Evolutionary conservation across 2,113 vertebrate species (phyloP).

Genomic region (Scytalopus superciliaris): DNA sequence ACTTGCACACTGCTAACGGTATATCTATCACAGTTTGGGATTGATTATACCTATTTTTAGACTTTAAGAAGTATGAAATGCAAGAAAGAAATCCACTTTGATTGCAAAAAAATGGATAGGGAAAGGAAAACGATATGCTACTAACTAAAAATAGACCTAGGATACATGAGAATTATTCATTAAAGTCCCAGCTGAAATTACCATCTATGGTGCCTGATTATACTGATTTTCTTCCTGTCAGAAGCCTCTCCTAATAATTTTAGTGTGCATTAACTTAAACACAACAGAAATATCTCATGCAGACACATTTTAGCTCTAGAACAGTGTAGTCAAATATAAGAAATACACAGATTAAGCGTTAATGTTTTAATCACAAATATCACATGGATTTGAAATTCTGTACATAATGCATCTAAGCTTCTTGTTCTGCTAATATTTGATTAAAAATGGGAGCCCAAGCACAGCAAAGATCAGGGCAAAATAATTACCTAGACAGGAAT

Average conservation of each 20-base stretch:
- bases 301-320: neutral
- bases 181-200: neutral
- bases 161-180: neutral
- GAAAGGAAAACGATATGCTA: neutral
- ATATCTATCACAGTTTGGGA: neutral
- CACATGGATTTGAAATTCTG: neutral
- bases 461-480: neutral
- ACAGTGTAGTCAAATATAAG: neutral
- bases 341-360: neutral
- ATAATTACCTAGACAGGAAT: neutral
- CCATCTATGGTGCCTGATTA: neutral
- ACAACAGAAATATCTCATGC: neutral
- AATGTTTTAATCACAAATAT: neutral
- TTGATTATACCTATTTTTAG: neutral
- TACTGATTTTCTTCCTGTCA: neutral
- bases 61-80: neutral
- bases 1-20: neutral
- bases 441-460: neutral
- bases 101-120: neutral
- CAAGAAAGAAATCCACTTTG: neutral
- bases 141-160: neutral
- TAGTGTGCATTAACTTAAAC: neutral
- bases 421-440: neutral
- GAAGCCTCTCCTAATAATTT: constrained; percentile 3
- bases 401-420: fast-evolving